A percentile compares a stretch with the other conserved stretches of the same genome.
Conservation (phyloP, 1,140 invertebrate species). For the Conus ventricosus region DNA sequence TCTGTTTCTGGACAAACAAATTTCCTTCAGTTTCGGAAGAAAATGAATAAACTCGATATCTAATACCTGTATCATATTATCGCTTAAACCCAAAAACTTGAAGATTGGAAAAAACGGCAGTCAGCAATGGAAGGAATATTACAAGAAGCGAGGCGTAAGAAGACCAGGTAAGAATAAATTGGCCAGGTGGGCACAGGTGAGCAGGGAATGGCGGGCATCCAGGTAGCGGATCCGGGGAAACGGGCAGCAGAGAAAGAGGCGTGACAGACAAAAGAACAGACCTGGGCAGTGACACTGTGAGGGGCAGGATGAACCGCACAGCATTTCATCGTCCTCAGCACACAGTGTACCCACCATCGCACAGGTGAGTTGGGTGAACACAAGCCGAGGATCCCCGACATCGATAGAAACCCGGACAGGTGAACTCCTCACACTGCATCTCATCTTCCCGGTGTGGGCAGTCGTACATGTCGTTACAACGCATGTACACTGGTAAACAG, state of each 20-base stretch:
- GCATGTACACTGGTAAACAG: conserved; percentile 8
- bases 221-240: background rate
- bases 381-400: conserved; percentile 21
- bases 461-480: conserved; percentile 30
- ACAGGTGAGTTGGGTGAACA: conserved; percentile 16
- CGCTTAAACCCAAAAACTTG: background rate
- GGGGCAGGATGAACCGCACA: conserved; percentile 41
- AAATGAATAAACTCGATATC: background rate
- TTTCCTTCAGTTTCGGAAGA: background rate
- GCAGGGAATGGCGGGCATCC: background rate
- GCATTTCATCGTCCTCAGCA: conserved; percentile 38
- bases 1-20: conserved; percentile 24
- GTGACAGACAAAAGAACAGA: conserved; percentile 6
- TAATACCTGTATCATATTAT: conserved; percentile 21
- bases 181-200: background rate
- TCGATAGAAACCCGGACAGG: conserved; percentile 29
- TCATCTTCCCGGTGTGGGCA: conserved; percentile 17
- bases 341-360: conserved; percentile 30
- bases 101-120: background rate
- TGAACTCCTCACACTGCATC: background rate
- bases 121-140: background rate
- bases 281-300: conserved; percentile 40
- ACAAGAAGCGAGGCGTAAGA: background rate
- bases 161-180: background rate
- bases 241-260: background rate